Conservation (phyloP, 2,888 invertebrate genomes). For the Yponomeuta sedellus region DNA sequence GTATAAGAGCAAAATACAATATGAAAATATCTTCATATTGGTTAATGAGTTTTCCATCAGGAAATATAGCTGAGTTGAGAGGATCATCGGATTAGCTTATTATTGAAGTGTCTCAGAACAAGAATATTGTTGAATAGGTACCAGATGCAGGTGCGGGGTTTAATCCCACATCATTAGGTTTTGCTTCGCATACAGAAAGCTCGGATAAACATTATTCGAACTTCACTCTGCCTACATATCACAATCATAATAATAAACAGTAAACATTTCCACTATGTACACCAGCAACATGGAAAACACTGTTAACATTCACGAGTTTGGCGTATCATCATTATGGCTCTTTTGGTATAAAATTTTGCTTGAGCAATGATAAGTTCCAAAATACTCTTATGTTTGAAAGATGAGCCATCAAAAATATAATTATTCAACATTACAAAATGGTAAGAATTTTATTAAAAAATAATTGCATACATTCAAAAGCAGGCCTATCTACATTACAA, state of each 20-base stretch:
- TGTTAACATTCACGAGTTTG: constrained; percentile 57
- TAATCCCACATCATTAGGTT: not conserved
- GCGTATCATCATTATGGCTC: constrained; percentile 59
- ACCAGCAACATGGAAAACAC: constrained; percentile 58
- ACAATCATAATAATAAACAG: constrained; percentile 57
- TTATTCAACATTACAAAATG: constrained; percentile 40
- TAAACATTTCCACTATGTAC: constrained; percentile 35
- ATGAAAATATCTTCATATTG: constrained; percentile 5
- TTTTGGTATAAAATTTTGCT: constrained; percentile 57
- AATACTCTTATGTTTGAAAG: constrained; percentile 64
- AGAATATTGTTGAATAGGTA: not conserved
- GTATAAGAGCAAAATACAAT: not conserved
- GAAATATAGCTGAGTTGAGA: not conserved
- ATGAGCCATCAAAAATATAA: constrained; percentile 70
- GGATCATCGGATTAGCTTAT: not conserved
- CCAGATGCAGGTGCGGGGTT: not conserved
- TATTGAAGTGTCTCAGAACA: not conserved
- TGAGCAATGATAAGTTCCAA: constrained; percentile 68
- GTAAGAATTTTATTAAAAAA: constrained; percentile 58
- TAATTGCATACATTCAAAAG: constrained; percentile 63
- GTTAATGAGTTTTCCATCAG: not conserved
- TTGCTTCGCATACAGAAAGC: not conserved
- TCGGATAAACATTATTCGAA: constrained; percentile 32
- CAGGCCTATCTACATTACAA: constrained; percentile 65
- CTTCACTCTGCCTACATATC: constrained; percentile 55